Percentiles rank a stretch among this genome's conserved stretches.
Conservation (phyloP, 1,140 invertebrate genomes). For the Mercenaria mercenaria region DNA sequence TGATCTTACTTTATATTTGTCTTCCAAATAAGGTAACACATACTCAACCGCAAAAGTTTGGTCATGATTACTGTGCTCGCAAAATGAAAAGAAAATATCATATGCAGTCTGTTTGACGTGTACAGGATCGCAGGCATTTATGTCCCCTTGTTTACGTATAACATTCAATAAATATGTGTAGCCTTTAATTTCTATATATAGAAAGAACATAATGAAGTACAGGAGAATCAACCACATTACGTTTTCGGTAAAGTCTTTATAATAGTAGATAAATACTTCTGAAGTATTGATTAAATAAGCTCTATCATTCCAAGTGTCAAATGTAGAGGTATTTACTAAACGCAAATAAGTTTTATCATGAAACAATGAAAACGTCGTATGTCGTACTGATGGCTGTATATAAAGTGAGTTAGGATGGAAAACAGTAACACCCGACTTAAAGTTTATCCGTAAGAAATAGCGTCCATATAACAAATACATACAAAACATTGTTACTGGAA, state of each 20-base stretch:
- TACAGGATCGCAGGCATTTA: no score
- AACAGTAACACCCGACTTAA: not conserved
- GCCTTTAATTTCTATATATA: not conserved
- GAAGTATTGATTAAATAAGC: not conserved
- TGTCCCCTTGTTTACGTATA: no score
- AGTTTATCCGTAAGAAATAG: not conserved
- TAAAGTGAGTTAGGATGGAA: not conserved
- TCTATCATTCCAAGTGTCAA: no score
- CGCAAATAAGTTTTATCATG: no score
- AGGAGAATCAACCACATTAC: not conserved
- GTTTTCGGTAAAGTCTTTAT: no score
- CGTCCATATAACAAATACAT: not conserved
- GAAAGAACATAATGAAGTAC: not conserved
- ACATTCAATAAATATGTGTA: not conserved
- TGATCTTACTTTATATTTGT: not conserved
- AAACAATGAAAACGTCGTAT: no score
- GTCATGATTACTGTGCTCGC: not conserved
- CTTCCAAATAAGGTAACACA: not conserved
- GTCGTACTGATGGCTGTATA: not conserved
- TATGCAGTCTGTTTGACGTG: not conserved
- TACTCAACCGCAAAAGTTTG: not conserved
- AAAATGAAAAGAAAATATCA: not conserved
- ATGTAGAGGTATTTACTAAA: no score
- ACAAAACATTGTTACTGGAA: not conserved
- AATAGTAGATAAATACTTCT: not conserved